These are phyloP conservation scores for Pampus argenteus DNA, from an alignment of 2,797 vertebrate genomes.

Conservation along the genomic window DNA sequence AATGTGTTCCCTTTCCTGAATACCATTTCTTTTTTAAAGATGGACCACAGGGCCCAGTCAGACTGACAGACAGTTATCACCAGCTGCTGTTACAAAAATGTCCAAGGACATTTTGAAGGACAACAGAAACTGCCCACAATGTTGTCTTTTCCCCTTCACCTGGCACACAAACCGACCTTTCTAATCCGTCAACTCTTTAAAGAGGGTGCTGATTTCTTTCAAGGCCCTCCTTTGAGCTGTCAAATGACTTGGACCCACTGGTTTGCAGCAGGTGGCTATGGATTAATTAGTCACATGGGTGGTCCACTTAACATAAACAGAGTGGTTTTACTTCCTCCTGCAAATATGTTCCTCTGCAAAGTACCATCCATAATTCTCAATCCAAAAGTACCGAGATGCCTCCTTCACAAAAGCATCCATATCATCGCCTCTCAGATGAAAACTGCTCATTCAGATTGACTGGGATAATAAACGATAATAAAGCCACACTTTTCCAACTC, in stretches of 20 bases:
- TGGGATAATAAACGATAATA: no score
- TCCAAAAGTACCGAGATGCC: no score
- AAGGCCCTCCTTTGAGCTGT: background rate
- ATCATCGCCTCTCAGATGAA: no score
- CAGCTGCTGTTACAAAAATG: background rate
- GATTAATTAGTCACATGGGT: background rate
- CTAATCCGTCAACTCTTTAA: background rate
- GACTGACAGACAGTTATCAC: background rate
- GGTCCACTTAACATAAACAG: background rate
- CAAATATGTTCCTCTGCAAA: background rate
- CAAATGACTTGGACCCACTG: background rate
- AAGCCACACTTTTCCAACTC: no score
- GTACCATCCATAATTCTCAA: no score
- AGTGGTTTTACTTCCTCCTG: background rate
- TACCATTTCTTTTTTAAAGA: background rate
- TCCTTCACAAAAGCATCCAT: no score
- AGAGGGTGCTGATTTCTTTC: background rate
- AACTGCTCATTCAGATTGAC: no score
- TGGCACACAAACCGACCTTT: background rate
- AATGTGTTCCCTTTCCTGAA: background rate
- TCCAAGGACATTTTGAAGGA: background rate
- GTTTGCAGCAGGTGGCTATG: background rate
- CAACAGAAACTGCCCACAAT: background rate
- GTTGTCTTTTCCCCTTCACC: background rate
- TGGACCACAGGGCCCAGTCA: background rate